Conservation (phyloP, 2,888 invertebrate genomes). For the Crepidodera aurea region DNA sequence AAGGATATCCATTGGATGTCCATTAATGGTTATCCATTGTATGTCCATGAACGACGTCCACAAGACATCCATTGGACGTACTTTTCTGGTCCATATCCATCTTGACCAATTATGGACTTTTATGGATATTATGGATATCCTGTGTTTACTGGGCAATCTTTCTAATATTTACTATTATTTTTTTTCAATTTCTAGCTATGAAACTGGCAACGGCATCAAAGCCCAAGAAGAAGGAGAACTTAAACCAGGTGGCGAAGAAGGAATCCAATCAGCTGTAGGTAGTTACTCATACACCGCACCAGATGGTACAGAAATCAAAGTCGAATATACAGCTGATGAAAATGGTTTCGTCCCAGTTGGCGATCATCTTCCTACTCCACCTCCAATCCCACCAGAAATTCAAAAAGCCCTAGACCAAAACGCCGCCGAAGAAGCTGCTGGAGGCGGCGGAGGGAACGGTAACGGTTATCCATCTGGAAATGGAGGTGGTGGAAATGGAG, state of each 20-base stretch:
- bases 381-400: slow-evolving; percentile 73
- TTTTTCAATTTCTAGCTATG: slow-evolving; percentile 63
- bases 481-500: slow-evolving; percentile 38
- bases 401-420: slow-evolving; percentile 65
- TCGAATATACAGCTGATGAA: slow-evolving; percentile 72
- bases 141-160: too few relatives aligned
- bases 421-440: slow-evolving; percentile 61
- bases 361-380: slow-evolving; percentile 69
- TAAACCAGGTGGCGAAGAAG: slow-evolving; percentile 67
- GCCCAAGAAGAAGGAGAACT: slow-evolving; percentile 70
- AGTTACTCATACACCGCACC: slow-evolving; percentile 72
- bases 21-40: too few relatives aligned
- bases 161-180: too few relatives aligned
- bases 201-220: slow-evolving; percentile 71
- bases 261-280: slow-evolving; percentile 67
- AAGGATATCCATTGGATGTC: too few relatives aligned
- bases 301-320: slow-evolving; percentile 66
- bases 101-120: too few relatives aligned
- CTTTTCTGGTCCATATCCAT: too few relatives aligned
- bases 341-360: slow-evolving; percentile 70
- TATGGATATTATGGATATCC: too few relatives aligned
- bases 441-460: slow-evolving; percentile 43
- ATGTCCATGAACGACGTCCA: too few relatives aligned
- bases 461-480: slow-evolving; percentile 33
- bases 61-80: too few relatives aligned